Percentiles rank a stretch among this genome's conserved stretches.
Evolutionary conservation across 2,113 vertebrate genomes (phyloP).

Genomic region (Orientallactaga bullata): DNA sequence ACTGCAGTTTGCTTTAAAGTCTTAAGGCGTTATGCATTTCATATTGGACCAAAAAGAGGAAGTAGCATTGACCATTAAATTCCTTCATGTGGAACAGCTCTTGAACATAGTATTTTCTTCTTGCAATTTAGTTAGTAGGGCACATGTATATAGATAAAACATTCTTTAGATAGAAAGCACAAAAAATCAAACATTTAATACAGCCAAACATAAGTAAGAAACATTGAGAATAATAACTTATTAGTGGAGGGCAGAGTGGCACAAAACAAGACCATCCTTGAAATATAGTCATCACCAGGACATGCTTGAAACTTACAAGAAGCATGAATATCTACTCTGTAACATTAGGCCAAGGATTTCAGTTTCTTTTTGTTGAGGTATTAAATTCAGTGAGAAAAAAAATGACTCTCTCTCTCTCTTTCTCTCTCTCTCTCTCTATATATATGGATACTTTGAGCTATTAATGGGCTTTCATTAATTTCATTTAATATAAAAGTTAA

Average conservation of each 20-base stretch:
- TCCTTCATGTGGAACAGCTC: neutral
- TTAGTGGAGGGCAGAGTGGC: neutral
- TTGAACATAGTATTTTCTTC: neutral
- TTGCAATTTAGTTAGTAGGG: neutral
- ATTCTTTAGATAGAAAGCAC: neutral
- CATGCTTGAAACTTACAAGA: conserved; percentile 7
- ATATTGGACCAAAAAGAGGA: neutral
- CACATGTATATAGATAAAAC: neutral
- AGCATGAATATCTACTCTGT: neutral
- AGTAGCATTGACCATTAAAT: conserved; percentile 19
- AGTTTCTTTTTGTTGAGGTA: neutral
- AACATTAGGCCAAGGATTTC: neutral
- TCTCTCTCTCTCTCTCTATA: neutral
- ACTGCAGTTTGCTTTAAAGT: neutral
- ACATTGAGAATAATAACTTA: conserved; percentile 2
- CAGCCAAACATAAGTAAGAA: neutral
- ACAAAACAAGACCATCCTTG: neutral
- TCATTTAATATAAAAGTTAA: neutral
- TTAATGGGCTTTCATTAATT: neutral
- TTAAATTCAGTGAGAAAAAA: neutral
- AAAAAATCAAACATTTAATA: neutral
- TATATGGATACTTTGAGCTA: neutral
- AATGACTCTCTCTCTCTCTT: neutral
- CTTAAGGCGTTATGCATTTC: conserved; percentile 39
- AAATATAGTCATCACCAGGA: neutral